These are phyloP conservation scores for Thecophora atra DNA, from an alignment of 2,888 invertebrate species.

Conservation along the genomic window DNA sequence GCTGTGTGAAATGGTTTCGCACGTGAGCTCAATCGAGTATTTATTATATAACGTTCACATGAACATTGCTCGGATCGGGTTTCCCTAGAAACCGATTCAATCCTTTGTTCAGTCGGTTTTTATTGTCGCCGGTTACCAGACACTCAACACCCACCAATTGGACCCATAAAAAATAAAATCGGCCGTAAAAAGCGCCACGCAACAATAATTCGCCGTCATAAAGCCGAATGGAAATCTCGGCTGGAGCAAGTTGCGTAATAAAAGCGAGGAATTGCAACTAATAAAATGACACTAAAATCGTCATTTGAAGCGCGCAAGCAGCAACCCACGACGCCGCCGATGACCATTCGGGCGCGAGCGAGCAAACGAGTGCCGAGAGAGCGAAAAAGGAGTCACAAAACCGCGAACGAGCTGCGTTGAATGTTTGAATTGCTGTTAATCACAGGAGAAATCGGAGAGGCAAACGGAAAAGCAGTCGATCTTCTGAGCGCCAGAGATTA, in stretches of 20 bases:
- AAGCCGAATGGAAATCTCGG: conserved; percentile 27
- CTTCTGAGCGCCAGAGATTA: background rate
- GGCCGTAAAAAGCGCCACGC: conserved; percentile 23
- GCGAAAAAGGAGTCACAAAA: conserved; percentile 56
- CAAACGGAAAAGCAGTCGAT: background rate
- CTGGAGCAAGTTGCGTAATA: conserved; percentile 16
- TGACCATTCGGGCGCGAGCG: conserved; percentile 40
- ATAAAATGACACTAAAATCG: conserved; percentile 41
- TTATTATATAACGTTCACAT: too few relatives aligned
- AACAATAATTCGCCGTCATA: conserved; percentile 29
- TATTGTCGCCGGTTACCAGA: conserved; percentile 13
- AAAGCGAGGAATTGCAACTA: conserved; percentile 36
- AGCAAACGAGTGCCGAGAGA: conserved; percentile 44
- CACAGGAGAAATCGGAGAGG: background rate
- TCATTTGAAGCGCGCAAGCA: background rate
- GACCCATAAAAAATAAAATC: conserved; percentile 25
- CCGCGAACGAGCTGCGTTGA: conserved; percentile 36
- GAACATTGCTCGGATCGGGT: background rate
- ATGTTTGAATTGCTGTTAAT: background rate
- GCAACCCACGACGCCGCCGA: conserved; percentile 16
- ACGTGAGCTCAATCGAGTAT: background rate
- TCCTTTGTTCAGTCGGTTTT: background rate
- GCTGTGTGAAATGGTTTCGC: background rate
- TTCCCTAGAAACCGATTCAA: background rate
- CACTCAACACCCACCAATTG: conserved; percentile 20